Percentiles rank a stretch among this genome's conserved stretches.
phyloP scores from a whole-genome alignment of 2,797 vertebrate genomes.

The Balearica regulorum region DNA sequence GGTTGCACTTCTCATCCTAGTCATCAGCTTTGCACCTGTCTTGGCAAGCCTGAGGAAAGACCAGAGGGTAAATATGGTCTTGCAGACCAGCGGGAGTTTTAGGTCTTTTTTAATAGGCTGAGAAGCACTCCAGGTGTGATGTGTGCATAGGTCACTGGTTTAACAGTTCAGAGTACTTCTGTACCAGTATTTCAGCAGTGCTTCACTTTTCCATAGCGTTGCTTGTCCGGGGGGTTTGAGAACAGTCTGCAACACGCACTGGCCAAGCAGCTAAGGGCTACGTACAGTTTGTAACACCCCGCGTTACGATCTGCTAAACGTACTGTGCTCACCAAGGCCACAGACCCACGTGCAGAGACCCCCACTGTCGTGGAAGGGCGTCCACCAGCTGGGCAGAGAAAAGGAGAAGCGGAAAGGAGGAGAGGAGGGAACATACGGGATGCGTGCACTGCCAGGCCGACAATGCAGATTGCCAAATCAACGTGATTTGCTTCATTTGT shows the following conservation, averaged over 20 bases:
- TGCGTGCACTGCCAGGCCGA: neutral
- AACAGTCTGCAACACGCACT: neutral
- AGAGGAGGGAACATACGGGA: neutral
- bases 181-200: neutral
- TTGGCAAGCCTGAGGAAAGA: neutral
- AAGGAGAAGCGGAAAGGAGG: neutral
- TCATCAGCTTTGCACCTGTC: neutral
- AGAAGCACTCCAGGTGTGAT: neutral
- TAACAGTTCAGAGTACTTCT: neutral
- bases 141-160: neutral
- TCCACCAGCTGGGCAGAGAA: neutral
- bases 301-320: fast-evolving
- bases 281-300: fast-evolving
- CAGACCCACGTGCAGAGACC: neutral
- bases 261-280: neutral
- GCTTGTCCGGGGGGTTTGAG: neutral
- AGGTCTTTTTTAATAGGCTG: neutral
- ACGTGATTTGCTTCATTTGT: neutral
- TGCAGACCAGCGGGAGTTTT: neutral
- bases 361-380: fast-evolving
- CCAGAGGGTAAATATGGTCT: neutral
- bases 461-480: neutral
- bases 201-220: neutral
- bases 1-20: neutral
- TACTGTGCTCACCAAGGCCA: neutral